These are phyloP conservation scores for Heliconius erato DNA, from an alignment of 2,888 invertebrate genomes.

Conservation along the genomic window DNA sequence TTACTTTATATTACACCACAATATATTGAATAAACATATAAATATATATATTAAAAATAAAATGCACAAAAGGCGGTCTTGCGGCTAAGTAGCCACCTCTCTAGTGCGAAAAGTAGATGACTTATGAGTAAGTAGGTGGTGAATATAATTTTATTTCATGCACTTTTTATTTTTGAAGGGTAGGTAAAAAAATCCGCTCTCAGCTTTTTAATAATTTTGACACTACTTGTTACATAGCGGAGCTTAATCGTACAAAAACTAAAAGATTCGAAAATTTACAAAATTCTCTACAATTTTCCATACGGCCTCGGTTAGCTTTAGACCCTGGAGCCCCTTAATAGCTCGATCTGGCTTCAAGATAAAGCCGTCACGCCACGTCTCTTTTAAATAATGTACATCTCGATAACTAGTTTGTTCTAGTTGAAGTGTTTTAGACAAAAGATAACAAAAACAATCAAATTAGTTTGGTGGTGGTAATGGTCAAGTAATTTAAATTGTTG, in stretches of 20 bases:
- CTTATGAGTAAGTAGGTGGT: too few species aligned
- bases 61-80: too few species aligned
- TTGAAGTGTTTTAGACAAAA: constrained; percentile 26
- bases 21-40: too few species aligned
- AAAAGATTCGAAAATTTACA: not conserved
- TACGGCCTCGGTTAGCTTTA: constrained; percentile 35
- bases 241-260: not conserved
- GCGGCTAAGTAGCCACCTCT: too few species aligned
- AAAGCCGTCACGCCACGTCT: constrained; percentile 27
- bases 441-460: not conserved
- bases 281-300: constrained; percentile 33
- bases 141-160: too few species aligned
- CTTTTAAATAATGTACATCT: constrained; percentile 22
- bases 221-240: not conserved
- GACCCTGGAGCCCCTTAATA: constrained; percentile 36
- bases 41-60: too few species aligned
- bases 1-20: too few species aligned
- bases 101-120: too few species aligned
- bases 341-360: constrained; percentile 13
- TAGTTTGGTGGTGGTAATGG: not conserved
- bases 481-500: not conserved
- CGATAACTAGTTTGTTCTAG: constrained; percentile 13
- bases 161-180: too few species aligned
- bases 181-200: not conserved
- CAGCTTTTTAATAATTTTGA: not conserved